Conservation (phyloP, 2,113 vertebrate species). For the Sus scrofa region T2T-Sscrofa CM000813.6:39839001-39839500, state of each 20-base stretch:
- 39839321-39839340: not conserved
- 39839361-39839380: not conserved
- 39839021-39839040: not conserved
- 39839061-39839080: not conserved
- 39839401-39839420: not conserved
- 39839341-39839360: not conserved
- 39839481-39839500: not conserved
- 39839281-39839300: not conserved
- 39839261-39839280: not conserved
- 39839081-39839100: not conserved
- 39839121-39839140: not conserved
- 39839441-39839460: not conserved
- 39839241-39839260: not conserved
- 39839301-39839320: rapidly evolving
- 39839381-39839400: not conserved
- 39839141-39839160: not conserved
- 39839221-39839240: not conserved
- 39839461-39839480: not conserved
- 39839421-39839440: not conserved
- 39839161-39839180: not conserved
- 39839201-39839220: not conserved
- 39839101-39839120: not conserved
- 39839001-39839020: not conserved
- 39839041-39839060: not conserved
- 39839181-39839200: not conserved